These are phyloP conservation scores for Hozukius guyotensis DNA, from an alignment of 2,797 vertebrate species.

Conservation along the genomic window DNA sequence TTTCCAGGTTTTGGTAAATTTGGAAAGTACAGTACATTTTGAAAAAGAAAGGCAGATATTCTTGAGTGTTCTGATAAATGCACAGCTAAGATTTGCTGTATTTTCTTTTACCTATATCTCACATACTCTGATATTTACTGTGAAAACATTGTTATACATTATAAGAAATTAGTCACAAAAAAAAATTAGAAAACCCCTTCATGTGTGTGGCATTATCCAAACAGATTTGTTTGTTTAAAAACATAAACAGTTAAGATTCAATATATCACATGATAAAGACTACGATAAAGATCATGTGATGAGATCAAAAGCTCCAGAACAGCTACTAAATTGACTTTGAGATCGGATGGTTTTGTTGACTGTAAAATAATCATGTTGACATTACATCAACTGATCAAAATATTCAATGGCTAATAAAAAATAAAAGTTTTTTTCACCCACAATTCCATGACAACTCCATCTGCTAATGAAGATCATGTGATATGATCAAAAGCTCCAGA, in stretches of 20 bases:
- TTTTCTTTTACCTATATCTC: too few relatives aligned
- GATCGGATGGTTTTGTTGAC: background rate
- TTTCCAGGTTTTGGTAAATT: too few relatives aligned
- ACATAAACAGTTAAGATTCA: background rate
- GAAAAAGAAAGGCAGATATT: too few relatives aligned
- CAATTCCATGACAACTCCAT: background rate
- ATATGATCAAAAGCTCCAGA: background rate
- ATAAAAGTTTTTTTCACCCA: background rate
- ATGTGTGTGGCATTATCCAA: background rate
- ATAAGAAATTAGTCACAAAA: too few relatives aligned
- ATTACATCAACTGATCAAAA: background rate
- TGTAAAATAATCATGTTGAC: background rate
- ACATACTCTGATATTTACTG: too few relatives aligned
- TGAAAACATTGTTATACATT: too few relatives aligned
- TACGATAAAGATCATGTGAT: background rate
- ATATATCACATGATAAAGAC: background rate
- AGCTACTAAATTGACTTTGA: background rate
- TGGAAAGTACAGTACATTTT: too few relatives aligned
- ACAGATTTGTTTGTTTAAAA: background rate
- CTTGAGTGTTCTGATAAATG: too few relatives aligned
- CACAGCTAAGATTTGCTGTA: too few relatives aligned
- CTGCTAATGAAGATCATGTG: background rate
- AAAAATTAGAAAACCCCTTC: background rate
- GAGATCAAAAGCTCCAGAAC: background rate
- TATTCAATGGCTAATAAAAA: background rate